Base-by-base conservation (phyloP, 1,140 invertebrate species). In the Coenobita brevimanus region DNA sequence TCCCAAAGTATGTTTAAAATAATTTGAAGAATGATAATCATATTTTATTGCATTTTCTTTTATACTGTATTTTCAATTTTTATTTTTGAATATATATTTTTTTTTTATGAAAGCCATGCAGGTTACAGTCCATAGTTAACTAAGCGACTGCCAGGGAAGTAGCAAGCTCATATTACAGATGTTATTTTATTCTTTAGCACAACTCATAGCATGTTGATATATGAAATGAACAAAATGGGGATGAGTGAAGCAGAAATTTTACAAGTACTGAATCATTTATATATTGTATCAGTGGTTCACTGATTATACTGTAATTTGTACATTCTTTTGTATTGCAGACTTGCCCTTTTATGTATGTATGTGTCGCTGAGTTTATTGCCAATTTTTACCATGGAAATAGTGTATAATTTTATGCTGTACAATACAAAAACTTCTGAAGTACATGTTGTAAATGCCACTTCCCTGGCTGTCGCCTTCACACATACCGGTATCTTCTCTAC, bases 401-500 rank as follows among this genome's bases (percentile, higher is more conserved):
- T 71, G n/a, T 71, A 71, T 71, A 69, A 69, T 10, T 2, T 69
- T 27, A 27, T 33, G 67, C 3, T 80, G 38, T 57, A 50, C 24
- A 62, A 60, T 57, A 50, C 24, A 62, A 60, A 30, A 10, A 27
- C 38, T 33, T 64, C 8, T 38, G 3, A 1, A 21, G 67, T 33
- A 38, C 67, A 30, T 33, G 38, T 27, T 71, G 27, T 87, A 30
- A 13, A 57, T 13, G 76, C 67, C 67, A 57, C 71, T 88, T 82
- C 73, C 60, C 69, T 88, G 80, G 67, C 73, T 76, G 41, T 79
- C 86, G 86, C 86, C 86, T 88, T 75, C 86, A 88, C 86, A 88
- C 86, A 88, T 88, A 88, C 86, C 86, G 86, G 86, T 88, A 88
- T 88, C 86, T 88, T 88, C 86, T 88, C 86, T 88, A 88, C 86